Evolutionary conservation across 2,888 invertebrate genomes (phyloP).

Genomic region (Baronia brevicornis): DNA sequence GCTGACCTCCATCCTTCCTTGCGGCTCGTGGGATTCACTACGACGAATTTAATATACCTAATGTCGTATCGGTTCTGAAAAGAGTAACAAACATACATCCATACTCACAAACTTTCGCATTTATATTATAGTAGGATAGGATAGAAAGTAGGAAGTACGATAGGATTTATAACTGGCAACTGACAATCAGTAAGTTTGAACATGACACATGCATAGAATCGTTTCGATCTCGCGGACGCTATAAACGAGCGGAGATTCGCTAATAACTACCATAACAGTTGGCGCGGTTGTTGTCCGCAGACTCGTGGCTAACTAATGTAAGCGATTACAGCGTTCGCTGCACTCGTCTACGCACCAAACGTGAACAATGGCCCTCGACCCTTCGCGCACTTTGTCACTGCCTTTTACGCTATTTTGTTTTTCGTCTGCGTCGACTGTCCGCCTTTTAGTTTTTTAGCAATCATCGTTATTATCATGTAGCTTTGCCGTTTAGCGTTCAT

Average conservation of each 20-base stretch:
- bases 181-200: too few species aligned
- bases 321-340: slow-evolving; percentile 27
- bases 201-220: too few species aligned
- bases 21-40: too few species aligned
- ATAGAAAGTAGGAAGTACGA: too few species aligned
- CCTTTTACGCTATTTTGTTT: slow-evolving; percentile 19
- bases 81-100: too few species aligned
- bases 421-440: slow-evolving; percentile 8
- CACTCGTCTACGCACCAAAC: slow-evolving; percentile 24
- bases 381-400: slow-evolving; percentile 43
- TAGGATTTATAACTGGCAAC: too few species aligned
- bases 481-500: too few species aligned
- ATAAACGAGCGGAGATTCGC: background rate
- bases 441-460: background rate
- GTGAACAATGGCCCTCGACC: slow-evolving; percentile 35
- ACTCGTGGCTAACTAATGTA: slow-evolving; percentile 26
- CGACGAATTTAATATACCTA: too few species aligned
- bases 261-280: slow-evolving; percentile 2
- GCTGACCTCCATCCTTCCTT: too few species aligned
- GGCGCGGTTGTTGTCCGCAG: slow-evolving; percentile 15
- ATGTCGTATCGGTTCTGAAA: too few species aligned
- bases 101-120: too few species aligned
- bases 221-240: background rate
- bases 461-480: background rate
- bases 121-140: too few species aligned